A percentile compares a stretch with the other conserved stretches of the same genome.
These are phyloP conservation scores for Alca torda DNA, from an alignment of 2,797 vertebrate species.

Conservation along the genomic window DNA sequence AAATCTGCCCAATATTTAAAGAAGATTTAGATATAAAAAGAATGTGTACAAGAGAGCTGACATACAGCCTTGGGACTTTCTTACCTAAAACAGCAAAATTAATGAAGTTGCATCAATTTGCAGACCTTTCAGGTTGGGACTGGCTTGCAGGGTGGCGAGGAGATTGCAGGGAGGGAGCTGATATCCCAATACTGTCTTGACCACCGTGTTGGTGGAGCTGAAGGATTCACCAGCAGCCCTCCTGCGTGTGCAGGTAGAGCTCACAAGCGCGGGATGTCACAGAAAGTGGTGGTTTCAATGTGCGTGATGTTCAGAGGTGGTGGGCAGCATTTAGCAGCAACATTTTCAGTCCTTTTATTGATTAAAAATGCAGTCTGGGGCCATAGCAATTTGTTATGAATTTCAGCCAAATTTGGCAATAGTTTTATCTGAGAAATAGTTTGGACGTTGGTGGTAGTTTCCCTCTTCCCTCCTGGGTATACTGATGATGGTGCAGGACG, in stretches of 20 bases:
- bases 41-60: neutral
- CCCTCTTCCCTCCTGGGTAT: neutral
- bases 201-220: neutral
- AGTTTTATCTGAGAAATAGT: neutral
- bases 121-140: neutral
- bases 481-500: neutral
- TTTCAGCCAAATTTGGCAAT: neutral
- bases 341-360: neutral
- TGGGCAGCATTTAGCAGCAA: neutral
- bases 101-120: neutral
- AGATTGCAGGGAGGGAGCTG: neutral
- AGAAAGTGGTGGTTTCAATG: neutral
- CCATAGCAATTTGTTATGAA: neutral
- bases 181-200: neutral
- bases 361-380: neutral
- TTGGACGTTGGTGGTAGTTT: neutral
- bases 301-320: neutral
- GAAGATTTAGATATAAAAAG: conserved; percentile 42
- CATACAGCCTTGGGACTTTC: neutral
- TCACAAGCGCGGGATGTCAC: neutral
- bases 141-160: neutral
- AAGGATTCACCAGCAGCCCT: neutral
- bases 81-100: neutral
- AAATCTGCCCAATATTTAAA: conserved; percentile 40
- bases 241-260: rapidly evolving